phyloP scores from a whole-genome alignment of 1,140 invertebrate species.

The Drosophila sturtevanti region DNA sequence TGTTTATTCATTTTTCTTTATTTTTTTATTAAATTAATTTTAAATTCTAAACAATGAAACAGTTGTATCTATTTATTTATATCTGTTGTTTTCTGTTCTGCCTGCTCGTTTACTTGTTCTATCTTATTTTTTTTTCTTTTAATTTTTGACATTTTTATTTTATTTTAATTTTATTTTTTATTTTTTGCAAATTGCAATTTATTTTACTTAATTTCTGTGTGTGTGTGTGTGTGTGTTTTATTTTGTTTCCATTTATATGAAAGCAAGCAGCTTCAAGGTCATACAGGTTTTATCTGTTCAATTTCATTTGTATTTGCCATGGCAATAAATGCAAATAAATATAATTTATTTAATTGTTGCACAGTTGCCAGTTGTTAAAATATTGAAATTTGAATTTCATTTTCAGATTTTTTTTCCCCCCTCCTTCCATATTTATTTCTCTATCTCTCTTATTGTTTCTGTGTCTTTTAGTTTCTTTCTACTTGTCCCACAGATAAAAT shows the following conservation, averaged over 20 bases:
- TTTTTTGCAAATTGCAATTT: slow-evolving; percentile 21
- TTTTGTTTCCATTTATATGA: not conserved
- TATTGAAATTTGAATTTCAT: slow-evolving; percentile 28
- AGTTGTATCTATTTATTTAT: slow-evolving; percentile 58
- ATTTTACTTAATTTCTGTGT: slow-evolving; percentile 25
- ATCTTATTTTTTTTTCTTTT: slow-evolving; percentile 38
- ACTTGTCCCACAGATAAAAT: slow-evolving; percentile 32
- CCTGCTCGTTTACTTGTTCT: slow-evolving; percentile 36
- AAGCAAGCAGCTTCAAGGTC: slow-evolving; percentile 1
- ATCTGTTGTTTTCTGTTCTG: slow-evolving; percentile 36
- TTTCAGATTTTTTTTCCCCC: slow-evolving; percentile 34
- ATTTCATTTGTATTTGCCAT: slow-evolving; percentile 31
- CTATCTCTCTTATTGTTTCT: not conserved
- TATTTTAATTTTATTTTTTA: slow-evolving; percentile 32
- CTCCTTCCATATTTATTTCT: not conserved
- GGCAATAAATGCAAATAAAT: slow-evolving; percentile 62
- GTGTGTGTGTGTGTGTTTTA: slow-evolving; percentile 18
- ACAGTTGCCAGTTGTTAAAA: slow-evolving; percentile 47
- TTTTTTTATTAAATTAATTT: slow-evolving; percentile 13
- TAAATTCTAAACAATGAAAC: slow-evolving; percentile 44
- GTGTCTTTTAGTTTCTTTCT: not conserved
- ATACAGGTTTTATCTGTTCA: slow-evolving; percentile 5
- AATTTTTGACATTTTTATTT: slow-evolving; percentile 30
- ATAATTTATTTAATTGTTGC: slow-evolving; percentile 54
- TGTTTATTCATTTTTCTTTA: slow-evolving; percentile 15